These are phyloP conservation scores for Drosophila mayri DNA, from an alignment of 1,140 invertebrate species.

Conservation along the genomic window DNA sequence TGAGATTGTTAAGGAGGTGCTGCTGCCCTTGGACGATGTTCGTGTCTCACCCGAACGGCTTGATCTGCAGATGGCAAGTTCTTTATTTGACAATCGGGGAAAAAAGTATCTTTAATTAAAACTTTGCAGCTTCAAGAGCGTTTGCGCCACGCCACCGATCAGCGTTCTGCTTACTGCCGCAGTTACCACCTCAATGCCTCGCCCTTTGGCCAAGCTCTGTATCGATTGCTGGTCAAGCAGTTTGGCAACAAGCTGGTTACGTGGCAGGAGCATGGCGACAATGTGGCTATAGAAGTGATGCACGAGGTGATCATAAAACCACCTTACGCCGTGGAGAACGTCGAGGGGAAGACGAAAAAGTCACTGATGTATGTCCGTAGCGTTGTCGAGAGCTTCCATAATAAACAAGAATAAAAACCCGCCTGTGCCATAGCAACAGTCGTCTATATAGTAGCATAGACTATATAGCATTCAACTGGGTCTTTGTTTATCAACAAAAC, in stretches of 20 bases:
- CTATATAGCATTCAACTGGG: slow-evolving; percentile 21
- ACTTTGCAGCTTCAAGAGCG: slow-evolving; percentile 47
- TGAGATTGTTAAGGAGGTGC: slow-evolving; percentile 44
- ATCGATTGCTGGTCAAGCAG: slow-evolving; percentile 16
- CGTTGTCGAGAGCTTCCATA: slow-evolving; percentile 32
- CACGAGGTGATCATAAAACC: slow-evolving; percentile 34
- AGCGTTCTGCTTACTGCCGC: slow-evolving; percentile 7
- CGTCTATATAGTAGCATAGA: neutral
- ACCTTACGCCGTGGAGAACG: slow-evolving; percentile 43
- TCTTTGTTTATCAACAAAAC: slow-evolving; percentile 68
- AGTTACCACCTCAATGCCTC: slow-evolving; percentile 24
- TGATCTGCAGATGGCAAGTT: slow-evolving; percentile 27
- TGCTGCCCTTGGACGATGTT: neutral
- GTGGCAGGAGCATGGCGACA: slow-evolving; percentile 27
- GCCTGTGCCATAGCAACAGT: slow-evolving; percentile 34
- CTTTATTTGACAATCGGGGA: neutral
- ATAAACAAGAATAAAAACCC: slow-evolving; percentile 22
- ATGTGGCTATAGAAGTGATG: slow-evolving; percentile 30
- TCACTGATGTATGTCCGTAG: slow-evolving; percentile 25
- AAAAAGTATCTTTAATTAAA: neutral
- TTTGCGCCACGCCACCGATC: slow-evolving; percentile 7
- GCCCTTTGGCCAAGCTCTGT: slow-evolving; percentile 31
- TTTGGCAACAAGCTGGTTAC: slow-evolving; percentile 23
- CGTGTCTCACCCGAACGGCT: neutral
- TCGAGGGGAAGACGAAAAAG: slow-evolving; percentile 23